Conservation (phyloP, 2,797 vertebrate species). For the Ataeniobius toweri region DNA sequence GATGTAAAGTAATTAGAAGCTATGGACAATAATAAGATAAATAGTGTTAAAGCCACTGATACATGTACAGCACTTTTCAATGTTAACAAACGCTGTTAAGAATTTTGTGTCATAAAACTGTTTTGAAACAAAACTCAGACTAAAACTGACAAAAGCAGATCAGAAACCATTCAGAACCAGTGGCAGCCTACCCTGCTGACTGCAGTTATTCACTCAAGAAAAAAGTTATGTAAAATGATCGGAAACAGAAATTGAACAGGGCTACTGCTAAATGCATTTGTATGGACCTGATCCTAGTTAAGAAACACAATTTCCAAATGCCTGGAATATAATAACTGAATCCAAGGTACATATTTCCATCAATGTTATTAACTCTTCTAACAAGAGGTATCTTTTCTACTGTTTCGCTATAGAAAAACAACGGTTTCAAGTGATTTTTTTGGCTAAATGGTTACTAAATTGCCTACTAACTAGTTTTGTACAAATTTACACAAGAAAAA, state of each 20-base stretch:
- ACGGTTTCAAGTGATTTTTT: neutral
- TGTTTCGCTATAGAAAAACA: neutral
- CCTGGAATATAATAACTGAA: neutral
- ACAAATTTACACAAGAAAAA: neutral
- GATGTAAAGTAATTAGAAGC: too few species aligned
- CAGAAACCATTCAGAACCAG: neutral
- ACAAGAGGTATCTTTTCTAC: neutral
- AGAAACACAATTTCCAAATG: neutral
- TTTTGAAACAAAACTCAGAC: too few species aligned
- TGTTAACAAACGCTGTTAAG: too few species aligned
- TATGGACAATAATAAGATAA: too few species aligned
- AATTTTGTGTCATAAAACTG: too few species aligned
- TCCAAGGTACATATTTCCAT: neutral
- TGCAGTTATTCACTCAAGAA: neutral
- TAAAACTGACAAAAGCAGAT: too few species aligned
- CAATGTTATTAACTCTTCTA: neutral
- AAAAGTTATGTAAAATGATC: neutral
- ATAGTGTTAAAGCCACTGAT: too few species aligned
- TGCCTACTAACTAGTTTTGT: neutral
- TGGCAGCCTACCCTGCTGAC: neutral
- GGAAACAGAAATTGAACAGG: too few species aligned
- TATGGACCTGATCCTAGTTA: neutral
- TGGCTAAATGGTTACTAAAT: neutral
- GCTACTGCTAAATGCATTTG: neutral
- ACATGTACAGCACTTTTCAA: too few species aligned